A percentile compares a stretch with the other conserved stretches of the same genome.
Conservation (phyloP, 2,113 vertebrate species). For the Heliornis fulica region DNA sequence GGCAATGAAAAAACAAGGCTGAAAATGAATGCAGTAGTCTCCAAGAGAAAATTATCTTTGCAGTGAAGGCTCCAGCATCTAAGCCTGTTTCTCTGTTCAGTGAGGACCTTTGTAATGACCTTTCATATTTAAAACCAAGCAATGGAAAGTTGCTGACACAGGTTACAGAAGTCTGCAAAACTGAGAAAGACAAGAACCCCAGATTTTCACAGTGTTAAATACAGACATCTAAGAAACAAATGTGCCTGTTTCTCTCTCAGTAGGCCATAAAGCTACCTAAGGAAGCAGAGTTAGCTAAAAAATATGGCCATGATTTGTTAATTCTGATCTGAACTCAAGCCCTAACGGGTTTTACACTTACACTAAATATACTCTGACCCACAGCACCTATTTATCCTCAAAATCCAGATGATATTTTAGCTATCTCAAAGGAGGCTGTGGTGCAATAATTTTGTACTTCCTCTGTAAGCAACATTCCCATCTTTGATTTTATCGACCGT, state of each 20-base stretch:
- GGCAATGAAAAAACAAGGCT: neutral
- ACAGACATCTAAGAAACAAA: neutral
- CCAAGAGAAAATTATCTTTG: neutral
- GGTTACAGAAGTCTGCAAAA: neutral
- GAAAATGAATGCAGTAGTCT: neutral
- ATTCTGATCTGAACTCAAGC: neutral
- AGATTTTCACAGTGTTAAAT: neutral
- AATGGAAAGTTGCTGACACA: neutral
- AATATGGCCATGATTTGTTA: neutral
- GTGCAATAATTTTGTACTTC: neutral
- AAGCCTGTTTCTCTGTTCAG: neutral
- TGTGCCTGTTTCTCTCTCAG: neutral
- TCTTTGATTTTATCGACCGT: neutral
- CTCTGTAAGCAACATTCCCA: neutral
- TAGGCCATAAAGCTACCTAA: neutral
- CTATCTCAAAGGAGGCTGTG: neutral
- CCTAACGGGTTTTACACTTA: neutral
- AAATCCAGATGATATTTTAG: neutral
- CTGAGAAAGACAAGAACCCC: neutral
- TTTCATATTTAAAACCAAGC: neutral
- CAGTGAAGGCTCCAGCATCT: neutral
- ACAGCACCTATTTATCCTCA: neutral
- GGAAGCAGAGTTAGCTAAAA: neutral
- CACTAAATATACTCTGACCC: neutral
- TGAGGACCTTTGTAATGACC: neutral